Percentiles rank a stretch among this genome's conserved stretches.
Evolutionary conservation across 2,113 vertebrate species (phyloP).

Genomic region (Rhea pennata): DNA sequence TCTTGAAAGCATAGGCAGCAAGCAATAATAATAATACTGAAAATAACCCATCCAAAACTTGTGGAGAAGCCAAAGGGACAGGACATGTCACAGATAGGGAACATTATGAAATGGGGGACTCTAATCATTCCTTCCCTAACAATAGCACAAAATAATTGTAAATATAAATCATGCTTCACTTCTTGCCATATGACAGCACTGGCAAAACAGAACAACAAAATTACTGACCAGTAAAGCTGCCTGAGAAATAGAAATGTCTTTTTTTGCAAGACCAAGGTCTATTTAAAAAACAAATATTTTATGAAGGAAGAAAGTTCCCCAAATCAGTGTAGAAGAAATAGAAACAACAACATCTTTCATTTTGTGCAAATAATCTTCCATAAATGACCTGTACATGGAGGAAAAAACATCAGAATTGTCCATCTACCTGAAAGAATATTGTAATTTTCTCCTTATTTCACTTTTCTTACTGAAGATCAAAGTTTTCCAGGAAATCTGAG

Average conservation of each 20-base stretch:
- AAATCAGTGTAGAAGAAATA: not conserved
- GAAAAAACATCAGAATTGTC: not conserved
- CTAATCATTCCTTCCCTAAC: not conserved
- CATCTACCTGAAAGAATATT: not conserved
- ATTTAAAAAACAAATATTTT: not conserved
- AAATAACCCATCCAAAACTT: constrained; percentile 21
- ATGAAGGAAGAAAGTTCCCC: accelerated
- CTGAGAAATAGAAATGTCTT: not conserved
- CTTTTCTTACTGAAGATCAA: not conserved
- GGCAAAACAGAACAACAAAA: not conserved
- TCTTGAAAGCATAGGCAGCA: constrained; percentile 52
- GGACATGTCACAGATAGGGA: not conserved
- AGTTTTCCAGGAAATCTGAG: not conserved
- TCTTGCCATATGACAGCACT: not conserved
- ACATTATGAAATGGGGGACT: not conserved
- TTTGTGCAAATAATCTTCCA: not conserved
- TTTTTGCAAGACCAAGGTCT: not conserved
- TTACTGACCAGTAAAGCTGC: not conserved
- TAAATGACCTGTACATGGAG: not conserved
- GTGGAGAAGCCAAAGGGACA: constrained; percentile 31
- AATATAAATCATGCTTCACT: constrained; percentile 28
- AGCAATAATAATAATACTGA: constrained; percentile 33
- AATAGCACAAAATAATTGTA: constrained; percentile 14
- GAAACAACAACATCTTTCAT: not conserved
- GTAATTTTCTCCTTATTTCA: not conserved